Percentiles rank a stretch among this genome's conserved stretches.
Evolutionary conservation across 2,113 vertebrate genomes (phyloP).

Genomic region (Castor canadensis): DNA sequence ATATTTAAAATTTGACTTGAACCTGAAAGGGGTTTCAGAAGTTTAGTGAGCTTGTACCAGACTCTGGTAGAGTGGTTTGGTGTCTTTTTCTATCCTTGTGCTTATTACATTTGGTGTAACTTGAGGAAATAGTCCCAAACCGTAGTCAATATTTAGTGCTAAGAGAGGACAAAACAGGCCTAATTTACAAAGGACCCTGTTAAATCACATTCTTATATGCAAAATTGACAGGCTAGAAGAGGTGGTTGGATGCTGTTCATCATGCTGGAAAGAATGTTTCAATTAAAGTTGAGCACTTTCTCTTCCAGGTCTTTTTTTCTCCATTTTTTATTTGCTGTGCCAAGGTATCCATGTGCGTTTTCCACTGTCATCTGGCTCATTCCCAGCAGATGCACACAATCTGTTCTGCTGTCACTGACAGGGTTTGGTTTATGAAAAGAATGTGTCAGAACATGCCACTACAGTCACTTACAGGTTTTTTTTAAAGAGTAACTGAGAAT

Average conservation of each 20-base stretch:
- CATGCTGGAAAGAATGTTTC: conserved; percentile 83
- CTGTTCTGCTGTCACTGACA: conserved; percentile 91
- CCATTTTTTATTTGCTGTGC: conserved; percentile 89
- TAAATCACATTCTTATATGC: conserved; percentile 59
- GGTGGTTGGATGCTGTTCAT: conserved; percentile 80
- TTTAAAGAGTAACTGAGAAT: conserved; percentile 82
- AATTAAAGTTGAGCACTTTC: conserved; percentile 87
- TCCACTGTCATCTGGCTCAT: conserved; percentile 95
- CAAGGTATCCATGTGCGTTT: conserved; percentile 94
- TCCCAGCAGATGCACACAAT: conserved; percentile 94
- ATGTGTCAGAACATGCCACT: conserved; percentile 89
- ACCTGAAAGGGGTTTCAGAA: conserved; percentile 57
- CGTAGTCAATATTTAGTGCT: conserved; percentile 60
- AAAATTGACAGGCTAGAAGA: conserved; percentile 76
- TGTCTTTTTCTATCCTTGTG: conserved; percentile 37
- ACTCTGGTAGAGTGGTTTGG: conserved; percentile 22
- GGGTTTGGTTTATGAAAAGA: conserved; percentile 89
- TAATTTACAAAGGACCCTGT: conserved; percentile 62
- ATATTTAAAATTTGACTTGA: conserved; percentile 69
- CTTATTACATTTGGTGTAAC: conserved; percentile 57
- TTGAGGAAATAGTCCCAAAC: conserved; percentile 68
- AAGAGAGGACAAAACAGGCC: conserved; percentile 64
- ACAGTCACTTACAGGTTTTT: conserved; percentile 85
- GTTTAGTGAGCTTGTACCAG: conserved; percentile 41
- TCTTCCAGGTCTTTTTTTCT: conserved; percentile 85